Percentiles rank a stretch among this genome's conserved stretches.
Conservation (phyloP, 2,113 vertebrate genomes). For the Mixornis gularis region DNA sequence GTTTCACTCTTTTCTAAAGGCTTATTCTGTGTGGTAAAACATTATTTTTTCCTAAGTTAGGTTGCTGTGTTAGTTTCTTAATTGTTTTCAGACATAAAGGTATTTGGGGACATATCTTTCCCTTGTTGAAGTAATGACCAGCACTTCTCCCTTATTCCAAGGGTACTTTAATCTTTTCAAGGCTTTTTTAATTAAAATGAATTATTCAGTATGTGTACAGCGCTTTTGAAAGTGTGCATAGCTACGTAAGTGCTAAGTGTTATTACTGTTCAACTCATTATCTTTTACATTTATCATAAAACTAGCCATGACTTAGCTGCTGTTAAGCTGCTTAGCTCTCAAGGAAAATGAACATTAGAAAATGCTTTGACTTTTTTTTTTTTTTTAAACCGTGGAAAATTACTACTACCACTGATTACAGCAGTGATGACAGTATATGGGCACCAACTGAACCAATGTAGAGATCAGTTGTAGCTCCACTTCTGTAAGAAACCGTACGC, state of each 20-base stretch:
- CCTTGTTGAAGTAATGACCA: background rate
- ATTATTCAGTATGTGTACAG: constrained; percentile 3
- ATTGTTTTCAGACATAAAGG: background rate
- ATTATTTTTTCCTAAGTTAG: background rate
- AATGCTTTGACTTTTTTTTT: constrained; percentile 36
- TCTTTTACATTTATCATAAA: constrained; percentile 66
- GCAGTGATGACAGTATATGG: background rate
- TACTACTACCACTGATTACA: background rate
- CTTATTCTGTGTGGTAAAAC: background rate
- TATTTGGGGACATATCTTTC: background rate
- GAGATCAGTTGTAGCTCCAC: background rate
- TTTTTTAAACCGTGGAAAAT: background rate
- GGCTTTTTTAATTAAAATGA: constrained; percentile 43
- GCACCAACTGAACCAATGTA: background rate
- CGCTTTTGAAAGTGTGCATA: background rate
- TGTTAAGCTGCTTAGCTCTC: constrained; percentile 62
- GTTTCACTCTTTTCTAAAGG: background rate
- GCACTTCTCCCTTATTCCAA: background rate
- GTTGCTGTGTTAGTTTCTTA: background rate
- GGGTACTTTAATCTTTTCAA: constrained; percentile 27
- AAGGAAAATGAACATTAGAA: constrained; percentile 31
- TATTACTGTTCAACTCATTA: constrained; percentile 41
- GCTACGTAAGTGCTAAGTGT: background rate
- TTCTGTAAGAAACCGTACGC: background rate
- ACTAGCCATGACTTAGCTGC: constrained; percentile 51